phyloP scores from a whole-genome alignment of 2,888 invertebrate species.

The Cerceris rybyensis region DNA sequence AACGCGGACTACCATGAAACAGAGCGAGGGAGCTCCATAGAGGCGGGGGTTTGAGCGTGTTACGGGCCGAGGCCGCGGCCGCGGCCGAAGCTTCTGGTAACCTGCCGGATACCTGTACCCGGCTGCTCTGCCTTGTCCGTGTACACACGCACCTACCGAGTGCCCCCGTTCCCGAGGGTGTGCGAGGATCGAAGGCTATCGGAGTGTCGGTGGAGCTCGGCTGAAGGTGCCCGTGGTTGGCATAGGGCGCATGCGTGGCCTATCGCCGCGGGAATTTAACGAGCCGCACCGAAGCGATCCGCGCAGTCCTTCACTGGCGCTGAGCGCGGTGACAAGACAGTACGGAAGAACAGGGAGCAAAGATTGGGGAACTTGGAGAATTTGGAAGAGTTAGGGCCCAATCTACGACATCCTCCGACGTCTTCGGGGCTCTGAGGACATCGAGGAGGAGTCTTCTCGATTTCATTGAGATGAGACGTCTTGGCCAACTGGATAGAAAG shows the following conservation, averaged over 20 bases:
- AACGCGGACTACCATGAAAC: slow-evolving; percentile 22
- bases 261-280: slow-evolving; percentile 62
- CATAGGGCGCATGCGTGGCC: slow-evolving; percentile 60
- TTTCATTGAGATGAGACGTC: background rate
- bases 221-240: slow-evolving; percentile 64
- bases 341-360: background rate
- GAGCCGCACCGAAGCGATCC: slow-evolving; percentile 62
- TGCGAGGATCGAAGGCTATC: slow-evolving; percentile 13
- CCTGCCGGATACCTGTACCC: slow-evolving; percentile 40
- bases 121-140: slow-evolving; percentile 18
- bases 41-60: slow-evolving; percentile 22
- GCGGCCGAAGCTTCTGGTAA: slow-evolving; percentile 58
- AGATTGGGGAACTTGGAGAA: background rate
- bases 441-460: background rate
- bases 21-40: slow-evolving; percentile 9
- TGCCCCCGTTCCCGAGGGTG: background rate
- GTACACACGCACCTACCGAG: background rate
- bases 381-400: no score
- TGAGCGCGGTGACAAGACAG: slow-evolving; percentile 66
- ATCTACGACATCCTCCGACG: background rate
- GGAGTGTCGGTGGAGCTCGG: slow-evolving; percentile 29
- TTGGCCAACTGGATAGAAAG: background rate
- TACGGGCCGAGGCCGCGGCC: slow-evolving; percentile 51
- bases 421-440: background rate
- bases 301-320: slow-evolving; percentile 74